Evolutionary conservation across 2,113 vertebrate species (phyloP).

Genomic region (Cavia aperea): DNA sequence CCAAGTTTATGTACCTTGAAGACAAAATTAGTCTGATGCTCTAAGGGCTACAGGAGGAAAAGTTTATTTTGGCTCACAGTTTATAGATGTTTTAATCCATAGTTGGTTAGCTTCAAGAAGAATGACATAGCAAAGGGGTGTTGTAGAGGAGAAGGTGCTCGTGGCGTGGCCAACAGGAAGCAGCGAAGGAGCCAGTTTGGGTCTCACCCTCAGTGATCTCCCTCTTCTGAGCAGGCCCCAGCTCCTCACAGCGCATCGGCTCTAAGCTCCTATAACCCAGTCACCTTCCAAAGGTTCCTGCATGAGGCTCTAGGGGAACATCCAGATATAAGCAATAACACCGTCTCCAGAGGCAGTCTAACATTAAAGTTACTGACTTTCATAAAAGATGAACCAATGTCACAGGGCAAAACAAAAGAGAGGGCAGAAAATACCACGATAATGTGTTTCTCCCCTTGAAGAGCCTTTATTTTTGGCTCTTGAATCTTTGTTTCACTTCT

Average conservation of each 20-base stretch:
- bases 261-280: not conserved
- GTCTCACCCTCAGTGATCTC: not conserved
- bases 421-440: not conserved
- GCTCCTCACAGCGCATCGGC: not conserved
- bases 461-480: constrained; percentile 1
- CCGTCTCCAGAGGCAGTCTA: not conserved
- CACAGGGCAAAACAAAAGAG: not conserved
- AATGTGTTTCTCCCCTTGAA: not conserved
- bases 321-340: not conserved
- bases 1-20: not conserved
- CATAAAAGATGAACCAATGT: not conserved
- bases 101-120: not conserved
- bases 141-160: not conserved
- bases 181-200: not conserved
- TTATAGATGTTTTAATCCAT: not conserved
- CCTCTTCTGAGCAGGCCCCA: not conserved
- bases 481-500: not conserved
- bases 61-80: not conserved
- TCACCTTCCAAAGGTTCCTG: not conserved
- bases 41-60: not conserved
- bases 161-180: not conserved
- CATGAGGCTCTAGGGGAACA: not conserved
- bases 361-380: constrained; percentile 30
- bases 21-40: not conserved
- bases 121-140: not conserved